Evolutionary conservation across 2,113 vertebrate genomes (phyloP), one percentile per base, ranked within the genome.

Genomic region (Ceuthmochares aereus): DNA sequence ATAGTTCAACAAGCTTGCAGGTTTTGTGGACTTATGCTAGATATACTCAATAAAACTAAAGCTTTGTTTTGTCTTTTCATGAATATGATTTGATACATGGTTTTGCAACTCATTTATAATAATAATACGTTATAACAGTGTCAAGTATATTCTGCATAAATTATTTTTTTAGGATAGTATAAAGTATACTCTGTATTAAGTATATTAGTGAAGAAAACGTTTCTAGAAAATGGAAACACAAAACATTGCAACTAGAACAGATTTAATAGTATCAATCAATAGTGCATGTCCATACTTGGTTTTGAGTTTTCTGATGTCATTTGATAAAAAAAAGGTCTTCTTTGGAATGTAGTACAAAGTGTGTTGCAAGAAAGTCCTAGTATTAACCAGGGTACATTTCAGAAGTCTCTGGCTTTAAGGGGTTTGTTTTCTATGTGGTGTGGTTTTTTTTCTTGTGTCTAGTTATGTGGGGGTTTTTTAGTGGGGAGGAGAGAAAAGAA

Each of bases 401-500:
- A 66, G 59, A 32, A 10, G 17, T 56, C 12, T 76, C 13, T 84
- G 12, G 3, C 12, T 64, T 85, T 9, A 37, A 70, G 29, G 26
- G 11, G 5, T 40, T 27, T 56, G 0, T 49, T 80, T 74, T 81
- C 42, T 79, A 23, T 6, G 26, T 59, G 13, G 18, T 19, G n/a
- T n/a, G n/a, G n/a, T 55, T 36, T 14, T n/a, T 9, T 26, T 64
- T 8, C 3, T 19, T n/a, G 16, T 77, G 13, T 30, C 13, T 21
- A 25, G 4, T 12, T 37, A 13, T n/a, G 6, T 17, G 52, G 14
- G 26, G 23, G 4, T 54, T 75, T 32, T 34, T 30, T 7, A 4
- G 4, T 0, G 0, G 26, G 14, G 4, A 3, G 9, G 20, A 13
- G 49, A 52, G 34, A 59, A 56, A 66, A 73, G 8, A 40, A 58